Conservation (phyloP, 1,140 invertebrate species). For the Plodia interpunctella region DNA sequence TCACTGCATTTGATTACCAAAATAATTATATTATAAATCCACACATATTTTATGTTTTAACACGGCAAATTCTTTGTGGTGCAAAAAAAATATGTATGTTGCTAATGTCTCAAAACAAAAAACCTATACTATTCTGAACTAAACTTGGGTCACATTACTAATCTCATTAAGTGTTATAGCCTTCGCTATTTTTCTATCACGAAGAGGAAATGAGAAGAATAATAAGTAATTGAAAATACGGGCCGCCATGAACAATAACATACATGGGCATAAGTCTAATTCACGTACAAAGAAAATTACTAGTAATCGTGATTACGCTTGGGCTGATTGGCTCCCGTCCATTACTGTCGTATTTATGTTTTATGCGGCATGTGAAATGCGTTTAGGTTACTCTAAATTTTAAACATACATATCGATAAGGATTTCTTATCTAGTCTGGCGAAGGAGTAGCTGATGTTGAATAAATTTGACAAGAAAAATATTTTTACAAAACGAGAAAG, state of each 20-base stretch:
- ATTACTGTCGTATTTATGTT: neutral
- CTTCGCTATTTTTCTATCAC: constrained; percentile 11
- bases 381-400: too few relatives aligned
- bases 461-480: too few relatives aligned
- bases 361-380: neutral
- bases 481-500: too few relatives aligned
- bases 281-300: neutral
- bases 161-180: constrained; percentile 20
- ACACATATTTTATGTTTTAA: too few relatives aligned
- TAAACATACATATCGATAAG: too few relatives aligned
- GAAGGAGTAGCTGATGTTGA: too few relatives aligned
- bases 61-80: too few relatives aligned
- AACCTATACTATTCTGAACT: neutral
- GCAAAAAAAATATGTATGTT: too few relatives aligned
- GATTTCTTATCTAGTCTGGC: too few relatives aligned
- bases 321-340: neutral
- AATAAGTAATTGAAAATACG: constrained; percentile 22
- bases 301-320: neutral
- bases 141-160: neutral
- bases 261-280: constrained; percentile 1
- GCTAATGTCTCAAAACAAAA: neutral
- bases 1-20: too few relatives aligned
- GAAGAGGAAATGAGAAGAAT: constrained; percentile 46
- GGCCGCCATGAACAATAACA: constrained; percentile 2
- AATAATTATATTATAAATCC: too few relatives aligned